Percentiles rank a stretch among this genome's conserved stretches.
phyloP scores from a whole-genome alignment of 2,797 vertebrate species.

The Masticophis lateralis region DNA sequence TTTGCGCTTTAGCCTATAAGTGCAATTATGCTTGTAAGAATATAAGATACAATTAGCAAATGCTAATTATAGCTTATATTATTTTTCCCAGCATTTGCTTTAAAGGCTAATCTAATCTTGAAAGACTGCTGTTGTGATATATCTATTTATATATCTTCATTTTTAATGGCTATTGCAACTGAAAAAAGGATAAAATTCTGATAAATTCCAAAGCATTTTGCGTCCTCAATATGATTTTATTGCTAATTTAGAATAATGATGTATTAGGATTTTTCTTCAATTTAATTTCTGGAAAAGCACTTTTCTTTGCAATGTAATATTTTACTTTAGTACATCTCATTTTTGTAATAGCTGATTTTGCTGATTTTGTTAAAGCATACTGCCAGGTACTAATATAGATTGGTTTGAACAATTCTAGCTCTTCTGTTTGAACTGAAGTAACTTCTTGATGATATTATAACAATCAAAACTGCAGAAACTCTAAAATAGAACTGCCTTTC shows the following conservation, averaged over 20 bases:
- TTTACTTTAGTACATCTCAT: slow-evolving; percentile 22
- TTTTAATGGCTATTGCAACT: slow-evolving; percentile 4
- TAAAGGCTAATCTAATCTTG: not conserved
- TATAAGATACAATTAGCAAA: not conserved
- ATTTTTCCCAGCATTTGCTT: not conserved
- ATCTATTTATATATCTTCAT: not conserved
- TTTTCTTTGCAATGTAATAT: slow-evolving; percentile 24
- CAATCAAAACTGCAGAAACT: slow-evolving; percentile 27
- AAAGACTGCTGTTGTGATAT: not conserved
- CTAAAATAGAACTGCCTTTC: slow-evolving; percentile 25
- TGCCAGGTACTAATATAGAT: slow-evolving; percentile 37
- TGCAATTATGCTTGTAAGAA: not conserved
- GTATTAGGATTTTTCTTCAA: slow-evolving; percentile 38
- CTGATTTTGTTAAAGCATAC: slow-evolving; percentile 33
- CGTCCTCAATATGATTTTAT: not conserved
- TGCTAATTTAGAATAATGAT: slow-evolving; percentile 13
- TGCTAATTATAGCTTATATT: not conserved
- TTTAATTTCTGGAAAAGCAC: slow-evolving; percentile 32
- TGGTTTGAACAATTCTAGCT: slow-evolving; percentile 31
- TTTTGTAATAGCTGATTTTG: slow-evolving; percentile 45
- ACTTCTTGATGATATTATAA: slow-evolving; percentile 36
- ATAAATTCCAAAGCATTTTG: slow-evolving; percentile 29
- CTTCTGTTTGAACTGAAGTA: slow-evolving; percentile 43
- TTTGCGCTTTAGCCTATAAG: not conserved
- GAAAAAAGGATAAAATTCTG: not conserved